Conservation (phyloP, 2,797 vertebrate genomes). For the Ctenopoma multispine region DNA sequence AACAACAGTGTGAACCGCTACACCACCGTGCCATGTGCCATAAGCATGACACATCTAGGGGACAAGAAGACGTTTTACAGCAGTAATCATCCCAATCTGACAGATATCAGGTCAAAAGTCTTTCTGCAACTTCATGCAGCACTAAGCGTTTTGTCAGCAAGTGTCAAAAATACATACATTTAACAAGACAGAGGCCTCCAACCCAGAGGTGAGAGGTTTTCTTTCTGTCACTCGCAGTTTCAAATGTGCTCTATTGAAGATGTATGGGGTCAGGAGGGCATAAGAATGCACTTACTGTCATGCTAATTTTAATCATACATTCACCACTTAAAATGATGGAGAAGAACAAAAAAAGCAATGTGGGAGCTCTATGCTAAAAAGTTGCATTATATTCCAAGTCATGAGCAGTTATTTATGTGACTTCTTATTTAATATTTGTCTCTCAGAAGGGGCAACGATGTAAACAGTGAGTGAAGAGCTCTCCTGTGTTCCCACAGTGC, state of each 20-base stretch:
- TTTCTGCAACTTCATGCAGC: conserved; percentile 28
- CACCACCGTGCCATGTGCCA: too few species aligned
- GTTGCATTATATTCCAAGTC: conserved; percentile 4
- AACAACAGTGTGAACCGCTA: too few species aligned
- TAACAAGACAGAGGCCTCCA: conserved; percentile 74
- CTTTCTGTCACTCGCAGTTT: conserved; percentile 71
- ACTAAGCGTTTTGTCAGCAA: conserved; percentile 70
- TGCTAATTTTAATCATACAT: conserved; percentile 61
- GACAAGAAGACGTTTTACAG: conserved; percentile 22
- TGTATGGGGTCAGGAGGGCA: conserved; percentile 54
- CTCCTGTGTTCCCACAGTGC: conserved; percentile 33
- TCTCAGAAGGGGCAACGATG: conserved; percentile 22
- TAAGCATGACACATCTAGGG: conserved; percentile 28
- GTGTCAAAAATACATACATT: conserved; percentile 72
- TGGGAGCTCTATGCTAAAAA: not conserved
- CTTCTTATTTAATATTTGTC: conserved; percentile 30
- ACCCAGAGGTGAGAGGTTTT: conserved; percentile 66
- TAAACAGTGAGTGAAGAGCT: conserved; percentile 49
- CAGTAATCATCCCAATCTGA: conserved; percentile 50
- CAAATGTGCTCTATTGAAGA: conserved; percentile 44
- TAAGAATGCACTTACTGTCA: conserved; percentile 24
- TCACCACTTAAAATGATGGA: conserved; percentile 10
- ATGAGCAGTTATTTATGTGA: not conserved
- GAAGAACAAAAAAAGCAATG: not conserved
- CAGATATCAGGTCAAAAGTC: conserved; percentile 76